phyloP scores from a whole-genome alignment of 2,888 invertebrate species.

The Ormyrus pomaceus region DNA sequence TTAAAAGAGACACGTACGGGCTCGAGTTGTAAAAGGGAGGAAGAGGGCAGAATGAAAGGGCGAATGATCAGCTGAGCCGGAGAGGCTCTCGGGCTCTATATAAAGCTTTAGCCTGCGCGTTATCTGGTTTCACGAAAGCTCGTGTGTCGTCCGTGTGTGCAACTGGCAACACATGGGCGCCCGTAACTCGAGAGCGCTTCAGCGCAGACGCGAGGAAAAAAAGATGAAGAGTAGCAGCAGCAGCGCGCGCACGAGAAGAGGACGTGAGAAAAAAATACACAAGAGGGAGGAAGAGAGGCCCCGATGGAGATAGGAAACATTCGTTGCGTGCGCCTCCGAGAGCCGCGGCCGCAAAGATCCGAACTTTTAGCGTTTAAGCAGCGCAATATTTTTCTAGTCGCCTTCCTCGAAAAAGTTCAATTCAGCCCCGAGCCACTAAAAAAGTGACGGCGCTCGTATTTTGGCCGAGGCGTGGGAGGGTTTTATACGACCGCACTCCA shows the following conservation, averaged over 20 bases:
- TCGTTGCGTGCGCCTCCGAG: background rate
- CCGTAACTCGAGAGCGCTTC: conserved; percentile 49
- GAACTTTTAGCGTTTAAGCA: background rate
- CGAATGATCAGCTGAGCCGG: conserved; percentile 46
- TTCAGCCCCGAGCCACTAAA: background rate
- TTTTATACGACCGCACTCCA: no score
- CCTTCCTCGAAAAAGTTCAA: background rate
- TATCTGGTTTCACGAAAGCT: conserved; percentile 51
- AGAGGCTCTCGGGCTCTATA: background rate
- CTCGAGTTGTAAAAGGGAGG: background rate
- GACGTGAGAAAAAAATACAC: conserved; percentile 29
- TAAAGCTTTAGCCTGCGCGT: conserved; percentile 45
- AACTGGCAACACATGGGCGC: conserved; percentile 4
- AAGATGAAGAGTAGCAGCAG: conserved; percentile 6
- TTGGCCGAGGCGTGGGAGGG: no score
- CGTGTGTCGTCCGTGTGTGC: background rate
- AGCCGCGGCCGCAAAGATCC: background rate
- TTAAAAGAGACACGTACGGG: background rate
- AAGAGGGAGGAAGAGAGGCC: background rate
- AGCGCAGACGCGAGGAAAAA: conserved; percentile 18
- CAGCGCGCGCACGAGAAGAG: background rate
- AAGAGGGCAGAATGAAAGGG: background rate
- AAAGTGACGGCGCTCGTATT: no score
- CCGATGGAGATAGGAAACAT: conserved; percentile 3
- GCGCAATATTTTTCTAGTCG: background rate